Evolutionary conservation across 2,797 vertebrate species (phyloP), one percentile per base, ranked within the genome.

Genomic region (Tadarida brasiliensis): DNA sequence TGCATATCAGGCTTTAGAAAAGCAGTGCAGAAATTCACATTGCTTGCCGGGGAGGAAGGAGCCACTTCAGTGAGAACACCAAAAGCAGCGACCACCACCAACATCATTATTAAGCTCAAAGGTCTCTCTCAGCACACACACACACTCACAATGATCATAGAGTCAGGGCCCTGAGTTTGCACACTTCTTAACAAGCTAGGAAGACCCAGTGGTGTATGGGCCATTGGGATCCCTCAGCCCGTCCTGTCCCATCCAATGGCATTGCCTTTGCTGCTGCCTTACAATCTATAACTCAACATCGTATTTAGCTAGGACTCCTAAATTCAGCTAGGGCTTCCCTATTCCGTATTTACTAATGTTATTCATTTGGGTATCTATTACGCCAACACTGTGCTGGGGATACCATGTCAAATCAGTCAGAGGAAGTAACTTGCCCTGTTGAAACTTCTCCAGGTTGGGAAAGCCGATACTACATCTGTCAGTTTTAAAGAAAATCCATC

Each of bases 51-150:
- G 14, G 30, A 80, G 56, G 15, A 26, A 0, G 61, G 59, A 24
- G 51, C 1, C 63, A 12, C 24, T 24, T 92, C 16, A 4, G 1
- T 39, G 73, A 59, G 24, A 47, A 6, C 76, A 61, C 30, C 2
- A 0, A 14, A 16, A 57, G 56, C 8, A 49, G 15, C 17, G 20
- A 30, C 24, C 3, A 0, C 20, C 49, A 39, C 3, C 2, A 2
- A 15, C 47, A 54, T 77, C 14, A 24, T 17, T 5, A 59, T 17
- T 28, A 86, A 73, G 15, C 35, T 56, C 14, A 28, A 8, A 54
- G 16, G 14, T 54, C 33, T 76, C 28, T 49, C 39, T 74, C 16
- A 82, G 83, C 16, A 22, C 26, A 22, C 26, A 22, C 1, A 11
- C 17, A 19, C 7, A 24, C 9, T 28, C 6, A 49, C 54, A 68